Base-by-base conservation (phyloP, 2,113 vertebrate genomes). In the Plotosus lineatus region DNA sequence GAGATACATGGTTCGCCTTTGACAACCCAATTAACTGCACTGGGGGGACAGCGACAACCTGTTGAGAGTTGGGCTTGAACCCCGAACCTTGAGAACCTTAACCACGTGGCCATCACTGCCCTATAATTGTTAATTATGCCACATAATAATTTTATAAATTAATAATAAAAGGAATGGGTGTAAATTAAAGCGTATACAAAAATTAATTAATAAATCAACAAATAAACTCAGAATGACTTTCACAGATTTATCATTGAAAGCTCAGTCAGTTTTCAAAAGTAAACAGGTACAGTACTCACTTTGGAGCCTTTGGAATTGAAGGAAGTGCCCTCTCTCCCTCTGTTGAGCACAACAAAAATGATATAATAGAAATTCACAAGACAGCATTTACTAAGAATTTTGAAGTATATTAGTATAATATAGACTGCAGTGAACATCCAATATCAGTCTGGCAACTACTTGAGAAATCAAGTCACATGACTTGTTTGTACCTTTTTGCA, bases 241-340 rank as follows among this genome's bases (percentile, higher is more conserved):
- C 50, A 26, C 28, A 28, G 23, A 38, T 1, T 26, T 21, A 31
- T 21, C 26, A 31, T 0, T 48, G 6, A 10, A 28, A 26, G 12
- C 3, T 44, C 40, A 23, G 79, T 69, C 21, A 12, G 79, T 40
- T 56, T 50, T 72, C 69, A 50, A 46, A 44, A 28, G 48, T 38
- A 66, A 26, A 66, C 15, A 36, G 23, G 21, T 40, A 79, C 84
- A 28, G 21, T 40, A 79, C 84, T 81, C 69, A 88, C 84, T 76
- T 84, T 60, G 83, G 68, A 55, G 72, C 98, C 96, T 97, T 99
- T 89, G 98, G 98, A 92, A 99, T 95, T 3, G 97, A 99, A 4
- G 98, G 98, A 85, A 99, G 91, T 75, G 98, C 98, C 92, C 98
- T 91, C 90, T 99, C 98, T 28, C 97, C 97, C 91, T 99, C 98